Conservation (phyloP, 2,113 vertebrate species). For the Danionella cerebrum region DNA sequence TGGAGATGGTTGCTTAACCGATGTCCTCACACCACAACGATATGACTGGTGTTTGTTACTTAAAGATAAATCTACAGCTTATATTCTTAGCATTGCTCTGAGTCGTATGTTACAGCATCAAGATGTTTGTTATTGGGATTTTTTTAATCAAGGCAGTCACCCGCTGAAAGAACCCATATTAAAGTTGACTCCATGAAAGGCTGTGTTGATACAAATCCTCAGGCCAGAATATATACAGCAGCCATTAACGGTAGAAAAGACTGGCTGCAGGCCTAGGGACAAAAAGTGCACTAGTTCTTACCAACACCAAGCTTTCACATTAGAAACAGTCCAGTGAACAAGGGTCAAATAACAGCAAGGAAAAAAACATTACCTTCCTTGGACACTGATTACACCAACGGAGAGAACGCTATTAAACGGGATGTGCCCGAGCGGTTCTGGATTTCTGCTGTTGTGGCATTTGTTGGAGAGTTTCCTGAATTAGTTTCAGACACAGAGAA, state of each 20-base stretch:
- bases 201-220: not conserved
- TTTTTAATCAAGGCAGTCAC: too few species aligned
- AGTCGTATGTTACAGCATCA: too few species aligned
- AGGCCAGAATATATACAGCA: not conserved
- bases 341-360: not conserved
- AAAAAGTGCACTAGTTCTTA: not conserved
- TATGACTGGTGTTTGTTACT: too few species aligned
- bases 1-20: too few species aligned
- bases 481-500: not conserved
- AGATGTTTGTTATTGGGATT: too few species aligned
- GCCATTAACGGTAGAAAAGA: not conserved
- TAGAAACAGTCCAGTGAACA: not conserved
- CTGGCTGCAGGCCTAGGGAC: not conserved
- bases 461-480: not conserved
- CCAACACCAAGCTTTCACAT: not conserved
- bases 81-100: too few species aligned
- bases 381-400: not conserved
- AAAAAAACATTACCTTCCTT: conserved; percentile 1
- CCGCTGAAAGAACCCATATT: too few species aligned
- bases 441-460: not conserved
- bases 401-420: not conserved
- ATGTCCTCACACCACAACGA: too few species aligned
- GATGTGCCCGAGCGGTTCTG: not conserved
- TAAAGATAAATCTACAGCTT: too few species aligned
- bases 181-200: too few species aligned